Conservation (phyloP, 2,888 invertebrate genomes). For the Drepana falcataria region DNA sequence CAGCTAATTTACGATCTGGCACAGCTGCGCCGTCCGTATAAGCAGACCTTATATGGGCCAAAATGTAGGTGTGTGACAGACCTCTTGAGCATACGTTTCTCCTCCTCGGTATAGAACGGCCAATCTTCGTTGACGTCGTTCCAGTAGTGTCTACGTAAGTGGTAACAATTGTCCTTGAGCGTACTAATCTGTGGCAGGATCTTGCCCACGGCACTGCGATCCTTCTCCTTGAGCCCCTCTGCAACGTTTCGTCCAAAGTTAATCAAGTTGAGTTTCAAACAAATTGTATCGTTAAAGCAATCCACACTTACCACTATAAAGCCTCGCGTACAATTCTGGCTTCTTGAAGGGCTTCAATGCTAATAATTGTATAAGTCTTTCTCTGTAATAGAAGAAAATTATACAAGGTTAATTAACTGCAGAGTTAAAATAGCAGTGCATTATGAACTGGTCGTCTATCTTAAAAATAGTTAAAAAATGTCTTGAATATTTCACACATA, state of each 20-base stretch:
- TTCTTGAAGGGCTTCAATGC: slow-evolving; percentile 96
- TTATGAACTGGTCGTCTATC: no score
- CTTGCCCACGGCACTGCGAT: slow-evolving; percentile 86
- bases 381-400: slow-evolving; percentile 81
- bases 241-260: slow-evolving; percentile 46
- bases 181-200: slow-evolving; percentile 89
- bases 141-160: slow-evolving; percentile 92
- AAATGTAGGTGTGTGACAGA: slow-evolving; percentile 35
- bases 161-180: slow-evolving; percentile 93
- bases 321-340: slow-evolving; percentile 90
- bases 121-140: slow-evolving; percentile 96
- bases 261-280: slow-evolving; percentile 24
- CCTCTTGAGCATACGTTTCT: slow-evolving; percentile 92
- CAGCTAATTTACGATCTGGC: no score
- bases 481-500: no score
- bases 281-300: slow-evolving; percentile 8
- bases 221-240: slow-evolving; percentile 94
- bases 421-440: no score
- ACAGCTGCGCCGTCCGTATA: no score
- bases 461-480: no score
- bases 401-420: slow-evolving; percentile 7
- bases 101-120: slow-evolving; percentile 95
- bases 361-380: slow-evolving; percentile 95
- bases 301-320: slow-evolving; percentile 84
- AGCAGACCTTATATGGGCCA: background rate